These are phyloP conservation scores for Xanthia togata DNA, from an alignment of 2,888 invertebrate species.

Conservation along the genomic window DNA sequence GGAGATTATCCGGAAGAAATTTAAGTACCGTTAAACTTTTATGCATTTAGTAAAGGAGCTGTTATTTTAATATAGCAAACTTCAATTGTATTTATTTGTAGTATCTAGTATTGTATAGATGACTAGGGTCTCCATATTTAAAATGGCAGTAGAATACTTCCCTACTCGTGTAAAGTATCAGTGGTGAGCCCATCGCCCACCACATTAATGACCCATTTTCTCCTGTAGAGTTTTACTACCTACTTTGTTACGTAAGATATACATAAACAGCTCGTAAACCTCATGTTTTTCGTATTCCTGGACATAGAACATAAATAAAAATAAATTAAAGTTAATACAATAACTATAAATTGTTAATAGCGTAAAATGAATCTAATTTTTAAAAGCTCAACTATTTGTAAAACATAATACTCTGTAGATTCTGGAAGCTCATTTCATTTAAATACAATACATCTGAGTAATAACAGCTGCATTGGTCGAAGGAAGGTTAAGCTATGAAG, in stretches of 20 bases:
- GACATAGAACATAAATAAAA: conserved; percentile 47
- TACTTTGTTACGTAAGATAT: conserved; percentile 59
- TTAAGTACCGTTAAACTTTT: too few relatives aligned
- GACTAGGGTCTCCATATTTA: not conserved
- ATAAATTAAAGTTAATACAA: conserved; percentile 60
- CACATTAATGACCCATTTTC: conserved; percentile 60
- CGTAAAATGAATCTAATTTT: conserved; percentile 50
- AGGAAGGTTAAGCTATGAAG: too few relatives aligned
- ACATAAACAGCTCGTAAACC: conserved; percentile 67
- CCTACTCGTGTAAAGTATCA: not conserved
- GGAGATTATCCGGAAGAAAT: too few relatives aligned
- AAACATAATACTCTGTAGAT: conserved; percentile 36
- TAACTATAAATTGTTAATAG: conserved; percentile 52
- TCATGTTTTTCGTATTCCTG: conserved; percentile 58
- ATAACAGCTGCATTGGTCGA: too few relatives aligned
- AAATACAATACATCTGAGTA: too few relatives aligned
- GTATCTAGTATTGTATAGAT: too few relatives aligned
- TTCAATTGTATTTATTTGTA: too few relatives aligned
- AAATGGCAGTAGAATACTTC: not conserved
- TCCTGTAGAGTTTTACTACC: conserved; percentile 54
- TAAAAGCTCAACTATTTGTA: conserved; percentile 55
- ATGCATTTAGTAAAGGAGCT: too few relatives aligned
- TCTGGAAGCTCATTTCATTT: not conserved
- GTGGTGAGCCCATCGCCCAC: conserved; percentile 3
- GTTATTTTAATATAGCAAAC: too few relatives aligned